Conservation (phyloP, 2,113 vertebrate genomes). For the Alaudala cheleensis region DNA sequence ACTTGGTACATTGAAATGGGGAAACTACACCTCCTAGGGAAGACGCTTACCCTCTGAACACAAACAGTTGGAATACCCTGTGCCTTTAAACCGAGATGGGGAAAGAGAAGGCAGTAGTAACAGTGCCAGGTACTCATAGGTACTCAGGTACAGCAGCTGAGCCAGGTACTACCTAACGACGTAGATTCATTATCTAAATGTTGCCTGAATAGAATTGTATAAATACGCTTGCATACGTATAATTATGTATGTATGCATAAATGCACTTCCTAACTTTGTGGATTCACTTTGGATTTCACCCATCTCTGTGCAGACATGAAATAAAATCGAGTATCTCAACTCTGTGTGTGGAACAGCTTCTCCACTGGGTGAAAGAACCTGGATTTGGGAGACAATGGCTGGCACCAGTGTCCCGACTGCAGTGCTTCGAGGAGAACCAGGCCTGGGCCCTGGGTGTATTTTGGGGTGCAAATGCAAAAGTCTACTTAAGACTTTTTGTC, state of each 20-base stretch:
- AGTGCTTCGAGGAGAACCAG: not conserved
- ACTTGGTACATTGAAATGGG: not conserved
- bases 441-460: accelerated
- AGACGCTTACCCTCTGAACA: not conserved
- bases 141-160: not conserved
- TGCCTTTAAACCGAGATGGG: not conserved
- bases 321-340: not conserved
- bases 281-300: not conserved
- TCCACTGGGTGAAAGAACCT: not conserved
- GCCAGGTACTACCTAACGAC: not conserved
- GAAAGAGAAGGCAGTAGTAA: not conserved
- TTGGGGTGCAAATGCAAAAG: not conserved
- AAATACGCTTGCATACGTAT: not conserved
- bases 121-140: too few relatives aligned
- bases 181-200: not conserved
- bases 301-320: not conserved
- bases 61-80: not conserved
- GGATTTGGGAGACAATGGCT: not conserved
- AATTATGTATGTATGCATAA: not conserved
- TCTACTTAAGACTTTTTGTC: not conserved
- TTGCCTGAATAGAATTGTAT: not conserved
- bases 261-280: not conserved
- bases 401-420: not conserved
- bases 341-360: not conserved
- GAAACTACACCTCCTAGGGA: not conserved